phyloP scores from a whole-genome alignment of 2,797 vertebrate species.

The Alosa sapidissima region DNA sequence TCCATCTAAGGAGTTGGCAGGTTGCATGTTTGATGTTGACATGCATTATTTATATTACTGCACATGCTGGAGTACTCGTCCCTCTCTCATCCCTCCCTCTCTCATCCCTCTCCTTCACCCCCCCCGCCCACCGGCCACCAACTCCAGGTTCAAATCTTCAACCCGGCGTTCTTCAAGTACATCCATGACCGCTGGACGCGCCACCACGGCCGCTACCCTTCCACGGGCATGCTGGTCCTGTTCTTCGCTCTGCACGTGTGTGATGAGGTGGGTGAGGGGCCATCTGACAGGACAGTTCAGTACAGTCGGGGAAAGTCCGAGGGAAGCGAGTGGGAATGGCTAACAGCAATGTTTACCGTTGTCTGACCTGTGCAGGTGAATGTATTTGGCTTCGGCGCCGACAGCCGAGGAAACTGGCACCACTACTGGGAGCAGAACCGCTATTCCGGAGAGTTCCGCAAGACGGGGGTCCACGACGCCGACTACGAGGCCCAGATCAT shows the following conservation, averaged over 20 bases:
- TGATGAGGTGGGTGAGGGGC: constrained; percentile 82
- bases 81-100: background rate
- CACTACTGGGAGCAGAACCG: constrained; percentile 99
- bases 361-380: constrained; percentile 80
- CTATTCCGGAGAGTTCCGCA: constrained; percentile 95
- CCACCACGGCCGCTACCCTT: constrained; percentile 95
- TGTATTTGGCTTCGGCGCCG: constrained; percentile 96
- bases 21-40: background rate
- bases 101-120: background rate
- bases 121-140: background rate
- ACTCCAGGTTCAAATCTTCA: constrained; percentile 94
- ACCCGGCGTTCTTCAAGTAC: constrained; percentile 98
- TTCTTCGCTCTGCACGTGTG: constrained; percentile 97
- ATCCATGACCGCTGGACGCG: constrained; percentile 96
- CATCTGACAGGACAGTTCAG: no score
- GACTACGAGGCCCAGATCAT: constrained; percentile 97
- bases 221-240: constrained; percentile 96
- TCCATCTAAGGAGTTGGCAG: background rate
- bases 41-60: background rate
- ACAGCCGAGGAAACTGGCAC: constrained; percentile 97
- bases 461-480: constrained; percentile 95
- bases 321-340: background rate
- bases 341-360: background rate
- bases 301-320: background rate
- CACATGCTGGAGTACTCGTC: background rate